Evolutionary conservation across 2,888 invertebrate genomes (phyloP).

Genomic region (Brenthis ino): DNA sequence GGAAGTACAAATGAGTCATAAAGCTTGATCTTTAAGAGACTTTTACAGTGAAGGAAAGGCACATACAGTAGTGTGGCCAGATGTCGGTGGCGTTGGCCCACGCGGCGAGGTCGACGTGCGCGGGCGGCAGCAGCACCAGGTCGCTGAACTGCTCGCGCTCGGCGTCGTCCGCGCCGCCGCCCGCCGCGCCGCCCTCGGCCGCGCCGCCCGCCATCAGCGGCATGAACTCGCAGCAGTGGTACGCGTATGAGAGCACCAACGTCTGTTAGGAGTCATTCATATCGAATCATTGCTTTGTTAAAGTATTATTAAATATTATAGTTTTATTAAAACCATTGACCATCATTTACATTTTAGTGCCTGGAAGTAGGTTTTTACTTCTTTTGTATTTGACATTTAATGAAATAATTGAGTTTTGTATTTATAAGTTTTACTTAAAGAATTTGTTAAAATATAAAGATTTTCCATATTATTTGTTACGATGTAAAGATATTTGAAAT

Average conservation of each 20-base stretch:
- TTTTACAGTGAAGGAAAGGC: background rate
- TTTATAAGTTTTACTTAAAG: no score
- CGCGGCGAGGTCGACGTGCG: slow-evolving; percentile 82
- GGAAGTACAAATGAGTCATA: background rate
- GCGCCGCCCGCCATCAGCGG: slow-evolving; percentile 85
- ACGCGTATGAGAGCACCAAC: slow-evolving; percentile 94
- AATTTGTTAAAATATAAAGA: no score
- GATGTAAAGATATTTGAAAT: no score
- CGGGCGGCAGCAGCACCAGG: slow-evolving; percentile 69
- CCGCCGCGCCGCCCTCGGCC: slow-evolving; percentile 56
- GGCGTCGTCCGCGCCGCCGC: slow-evolving; percentile 71
- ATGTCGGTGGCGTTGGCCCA: slow-evolving; percentile 92
- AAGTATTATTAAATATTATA: no score
- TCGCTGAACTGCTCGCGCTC: slow-evolving; percentile 68
- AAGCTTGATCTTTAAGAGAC: background rate
- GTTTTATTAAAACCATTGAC: no score
- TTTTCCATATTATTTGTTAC: no score
- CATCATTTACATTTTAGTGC: no score
- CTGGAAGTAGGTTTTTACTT: no score
- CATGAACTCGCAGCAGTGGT: slow-evolving; percentile 96
- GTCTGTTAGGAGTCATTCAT: slow-evolving; percentile 72
- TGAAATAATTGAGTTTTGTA: no score
- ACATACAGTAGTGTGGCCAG: slow-evolving; percentile 90
- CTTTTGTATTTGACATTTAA: no score
- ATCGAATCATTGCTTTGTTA: no score